Evolutionary conservation across 2,797 vertebrate genomes (phyloP).

Genomic region (Chaetophractus vellerosus): DNA sequence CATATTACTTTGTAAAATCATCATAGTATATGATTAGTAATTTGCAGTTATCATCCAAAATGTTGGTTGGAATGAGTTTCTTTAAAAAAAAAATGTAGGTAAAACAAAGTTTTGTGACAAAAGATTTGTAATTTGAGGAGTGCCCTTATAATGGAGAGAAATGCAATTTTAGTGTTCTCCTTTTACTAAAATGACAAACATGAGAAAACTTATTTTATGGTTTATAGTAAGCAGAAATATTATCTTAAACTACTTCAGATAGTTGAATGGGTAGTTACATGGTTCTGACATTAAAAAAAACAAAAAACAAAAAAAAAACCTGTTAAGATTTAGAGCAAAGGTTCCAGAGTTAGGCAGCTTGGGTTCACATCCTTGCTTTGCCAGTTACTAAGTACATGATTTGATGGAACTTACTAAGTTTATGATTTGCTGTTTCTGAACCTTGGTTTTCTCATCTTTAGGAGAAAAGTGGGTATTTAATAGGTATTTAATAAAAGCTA

Average conservation of each 20-base stretch:
- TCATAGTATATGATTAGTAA: conserved; percentile 40
- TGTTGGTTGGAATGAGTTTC: conserved; percentile 67
- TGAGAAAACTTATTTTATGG: conserved; percentile 7
- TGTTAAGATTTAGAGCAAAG: conserved; percentile 24
- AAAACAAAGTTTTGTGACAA: neutral
- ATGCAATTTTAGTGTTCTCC: conserved; percentile 36
- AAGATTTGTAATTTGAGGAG: conserved; percentile 51
- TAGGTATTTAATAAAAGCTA: conserved; percentile 60
- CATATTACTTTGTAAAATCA: conserved; percentile 62
- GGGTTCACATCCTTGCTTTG: conserved; percentile 33
- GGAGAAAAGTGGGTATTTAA: conserved; percentile 1
- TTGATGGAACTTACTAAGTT: conserved; percentile 29
- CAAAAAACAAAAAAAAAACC: neutral
- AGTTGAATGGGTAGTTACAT: neutral
- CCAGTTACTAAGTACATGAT: conserved; percentile 15
- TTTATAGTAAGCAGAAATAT: conserved; percentile 17
- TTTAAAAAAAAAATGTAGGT: conserved; percentile 51
- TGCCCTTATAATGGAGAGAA: conserved; percentile 41
- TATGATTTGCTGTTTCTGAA: conserved; percentile 62
- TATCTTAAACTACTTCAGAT: conserved; percentile 42
- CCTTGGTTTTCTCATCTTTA: conserved; percentile 57
- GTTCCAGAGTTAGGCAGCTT: conserved; percentile 25
- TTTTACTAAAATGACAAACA: conserved; percentile 68
- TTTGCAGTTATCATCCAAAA: conserved; percentile 60
- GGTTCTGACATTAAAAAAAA: neutral